A percentile compares a stretch with the other conserved stretches of the same genome.
Evolutionary conservation across 2,113 vertebrate species (phyloP).

Genomic region (Gopherus evgoodei): DNA sequence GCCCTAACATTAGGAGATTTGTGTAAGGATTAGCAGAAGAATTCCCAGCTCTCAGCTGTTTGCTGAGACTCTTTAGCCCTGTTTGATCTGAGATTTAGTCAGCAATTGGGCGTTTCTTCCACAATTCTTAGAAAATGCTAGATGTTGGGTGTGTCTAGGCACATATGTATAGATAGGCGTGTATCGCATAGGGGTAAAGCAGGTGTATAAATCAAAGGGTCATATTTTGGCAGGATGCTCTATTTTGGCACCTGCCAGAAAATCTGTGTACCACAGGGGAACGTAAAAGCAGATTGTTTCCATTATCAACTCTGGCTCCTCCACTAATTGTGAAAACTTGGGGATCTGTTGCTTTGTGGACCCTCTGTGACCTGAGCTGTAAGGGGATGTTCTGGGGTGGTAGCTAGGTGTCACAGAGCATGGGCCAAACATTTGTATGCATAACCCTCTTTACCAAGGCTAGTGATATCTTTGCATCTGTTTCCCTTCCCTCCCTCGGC

Average conservation of each 20-base stretch:
- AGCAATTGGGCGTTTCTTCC: background rate
- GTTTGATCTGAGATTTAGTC: background rate
- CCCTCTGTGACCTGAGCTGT: background rate
- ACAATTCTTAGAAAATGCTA: constrained; percentile 14
- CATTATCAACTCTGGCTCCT: background rate
- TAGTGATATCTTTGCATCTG: background rate
- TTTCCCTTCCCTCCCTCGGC: background rate
- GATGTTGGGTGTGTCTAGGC: background rate
- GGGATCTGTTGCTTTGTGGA: no score
- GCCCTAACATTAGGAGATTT: accelerated
- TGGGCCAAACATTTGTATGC: accelerated
- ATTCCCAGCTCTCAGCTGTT: background rate
- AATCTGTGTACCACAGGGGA: background rate
- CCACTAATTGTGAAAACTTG: background rate
- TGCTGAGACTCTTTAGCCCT: background rate
- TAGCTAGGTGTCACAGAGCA: background rate
- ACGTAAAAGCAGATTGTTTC: background rate
- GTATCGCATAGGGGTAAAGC: background rate
- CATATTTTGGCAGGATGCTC: background rate
- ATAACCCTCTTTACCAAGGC: background rate
- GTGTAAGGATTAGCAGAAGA: background rate
- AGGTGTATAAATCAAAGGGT: accelerated
- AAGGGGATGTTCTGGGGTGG: background rate
- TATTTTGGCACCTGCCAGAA: background rate
- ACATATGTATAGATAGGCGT: accelerated